Base-by-base conservation (phyloP, 2,797 vertebrate genomes). In the Tragopan temminckii region DNA sequence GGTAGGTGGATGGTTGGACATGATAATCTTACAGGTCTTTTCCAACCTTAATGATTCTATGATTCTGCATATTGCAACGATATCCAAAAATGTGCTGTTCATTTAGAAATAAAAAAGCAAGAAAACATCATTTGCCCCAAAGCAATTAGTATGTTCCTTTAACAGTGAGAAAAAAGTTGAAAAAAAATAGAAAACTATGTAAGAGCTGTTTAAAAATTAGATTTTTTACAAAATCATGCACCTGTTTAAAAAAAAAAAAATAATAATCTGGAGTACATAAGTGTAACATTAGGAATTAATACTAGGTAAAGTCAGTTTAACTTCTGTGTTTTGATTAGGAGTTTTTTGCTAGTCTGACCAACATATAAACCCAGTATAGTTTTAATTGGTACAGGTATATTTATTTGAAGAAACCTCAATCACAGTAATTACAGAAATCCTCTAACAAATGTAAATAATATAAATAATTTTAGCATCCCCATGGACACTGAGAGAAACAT, bases 381-480 rank as follows among this genome's bases (percentile, higher is more conserved):
- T 97, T 97, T 97, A 95, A 96, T 94, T 96, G 81, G 82, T 90
- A 69, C 40, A 85, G 70, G 94, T 79, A 69, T 69, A 85, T 95
- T 96, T 96, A 95, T 94, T 95, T 94, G 85, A 90, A 94, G 89
- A 86, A 97, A 96, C 88, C 94, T 96, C 92, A 97, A 80, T 96
- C 86, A 84, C 52, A 91, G 78, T 95, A 94, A 97, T 97, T 98
- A 94, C 55, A 94, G 92, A 80, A 97, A 97, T 96, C 90, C 86
- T 79, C 77, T 90, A 96, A 96, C 94, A 97, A 97, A 96, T 95
- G 90, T 74, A 96, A 98, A 96, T 97, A 95, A 96, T 95, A 90
- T 78, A 96, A 98, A 96, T 97, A 95, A 96, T 95, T 94, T 89
- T 96, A 77, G 66, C 27, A 1, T 96, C 96, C 90, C 95, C 43